Evolutionary conservation across 2,888 invertebrate species (phyloP), one percentile per base, ranked within the genome.

Genomic region (Agonum fuliginosum): DNA sequence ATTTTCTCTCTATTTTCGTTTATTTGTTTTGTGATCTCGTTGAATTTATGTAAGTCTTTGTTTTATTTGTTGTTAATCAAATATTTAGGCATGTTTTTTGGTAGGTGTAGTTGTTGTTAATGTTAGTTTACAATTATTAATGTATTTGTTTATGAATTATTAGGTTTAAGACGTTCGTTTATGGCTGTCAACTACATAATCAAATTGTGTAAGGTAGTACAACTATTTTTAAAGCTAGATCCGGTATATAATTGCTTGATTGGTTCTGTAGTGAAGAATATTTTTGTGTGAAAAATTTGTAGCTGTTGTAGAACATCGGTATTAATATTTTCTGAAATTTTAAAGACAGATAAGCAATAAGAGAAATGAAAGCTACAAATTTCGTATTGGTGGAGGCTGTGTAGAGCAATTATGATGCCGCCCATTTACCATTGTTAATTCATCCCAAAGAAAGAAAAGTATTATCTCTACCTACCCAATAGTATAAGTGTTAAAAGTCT

Each of bases 331-430:
- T 62, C 62, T 12, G 14, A 19, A 62, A 54, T 12, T 24, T 54
- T 54, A 22, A 54, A 54, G 24, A 20, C 37, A 4, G 46, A 6
- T 46, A 46, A 46, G 46, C 46, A 46, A 17, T 46, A 46, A 46
- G 46, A 54, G 20, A 37, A 30, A 1, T 8, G 30, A 37, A 37
- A 37, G 27, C 10, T 62, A 62, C 62, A 62, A 62, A 62, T 62
- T 62, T 34, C 6, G 30, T 34, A 65, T 71, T 78, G 70, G 43
- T 43, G 22, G 58, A 78, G 77, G 77, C 77, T 78, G 77, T 78
- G 77, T 70, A 58, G 46, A 62, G 70, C 58, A 58, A 71, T 62
- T 37, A 30, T 54, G 41, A 78, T 71, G 77, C 77, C 77, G 77
- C 77, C 77, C 77, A 78, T 65, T 65, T 30, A 19, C 24, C 17